Conservation (phyloP, 2,797 vertebrate genomes). For the Esox masquinongy region DNA sequence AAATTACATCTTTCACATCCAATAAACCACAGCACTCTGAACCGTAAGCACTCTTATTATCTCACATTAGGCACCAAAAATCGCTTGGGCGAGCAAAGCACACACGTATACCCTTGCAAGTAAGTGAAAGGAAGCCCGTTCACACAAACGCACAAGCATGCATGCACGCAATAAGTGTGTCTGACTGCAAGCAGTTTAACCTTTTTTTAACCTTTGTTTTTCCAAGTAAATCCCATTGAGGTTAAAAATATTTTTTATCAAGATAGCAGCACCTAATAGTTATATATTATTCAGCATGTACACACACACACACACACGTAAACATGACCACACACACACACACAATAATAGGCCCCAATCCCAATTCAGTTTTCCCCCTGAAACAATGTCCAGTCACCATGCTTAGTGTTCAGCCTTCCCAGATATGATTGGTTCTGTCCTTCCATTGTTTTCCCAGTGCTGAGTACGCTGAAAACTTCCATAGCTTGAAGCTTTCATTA, state of each 20-base stretch:
- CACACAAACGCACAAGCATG: not conserved
- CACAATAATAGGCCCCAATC: constrained; percentile 16
- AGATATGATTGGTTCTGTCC: not conserved
- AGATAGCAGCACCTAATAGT: too few species aligned
- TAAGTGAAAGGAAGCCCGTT: too few species aligned
- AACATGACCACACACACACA: not conserved
- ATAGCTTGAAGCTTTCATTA: not conserved
- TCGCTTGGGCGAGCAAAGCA: not conserved
- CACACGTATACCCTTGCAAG: too few species aligned
- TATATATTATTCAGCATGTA: not conserved
- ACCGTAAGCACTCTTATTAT: constrained; percentile 41
- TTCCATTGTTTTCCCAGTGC: not conserved
- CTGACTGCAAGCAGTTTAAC: too few species aligned
- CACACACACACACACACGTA: not conserved
- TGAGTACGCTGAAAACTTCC: not conserved
- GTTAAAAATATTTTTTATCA: too few species aligned
- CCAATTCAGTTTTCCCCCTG: not conserved
- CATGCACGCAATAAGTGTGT: not conserved
- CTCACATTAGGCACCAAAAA: constrained; percentile 33
- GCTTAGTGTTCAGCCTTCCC: not conserved
- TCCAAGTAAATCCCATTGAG: too few species aligned
- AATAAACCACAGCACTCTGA: constrained; percentile 37
- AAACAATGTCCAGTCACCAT: not conserved
- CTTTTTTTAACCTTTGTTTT: too few species aligned
- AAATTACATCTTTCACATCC: constrained; percentile 52